phyloP scores from a whole-genome alignment of 2,888 invertebrate species.

The Polydrusus pterygomalis region DNA sequence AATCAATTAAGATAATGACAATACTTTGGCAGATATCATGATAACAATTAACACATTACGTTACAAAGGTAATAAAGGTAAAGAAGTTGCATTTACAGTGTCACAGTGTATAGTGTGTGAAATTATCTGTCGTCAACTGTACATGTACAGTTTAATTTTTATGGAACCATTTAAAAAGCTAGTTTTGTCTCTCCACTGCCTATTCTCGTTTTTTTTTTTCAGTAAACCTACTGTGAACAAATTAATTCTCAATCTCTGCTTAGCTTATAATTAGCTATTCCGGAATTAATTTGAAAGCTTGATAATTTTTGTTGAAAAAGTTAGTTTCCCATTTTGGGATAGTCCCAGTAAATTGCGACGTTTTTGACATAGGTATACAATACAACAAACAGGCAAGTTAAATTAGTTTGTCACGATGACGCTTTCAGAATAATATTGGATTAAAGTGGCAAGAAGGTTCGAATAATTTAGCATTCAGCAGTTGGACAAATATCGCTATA shows the following conservation, averaged over 20 bases:
- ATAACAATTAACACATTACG: too few relatives aligned
- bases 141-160: too few relatives aligned
- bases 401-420: constrained; percentile 3
- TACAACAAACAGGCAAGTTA: constrained; percentile 11
- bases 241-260: not conserved
- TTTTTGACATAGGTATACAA: constrained; percentile 21
- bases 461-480: not conserved
- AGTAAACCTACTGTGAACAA: not conserved
- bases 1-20: too few relatives aligned
- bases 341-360: constrained; percentile 3
- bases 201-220: too few relatives aligned
- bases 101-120: too few relatives aligned
- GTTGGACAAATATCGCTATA: not conserved
- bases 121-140: too few relatives aligned
- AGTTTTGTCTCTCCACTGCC: too few relatives aligned
- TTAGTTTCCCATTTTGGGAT: not conserved
- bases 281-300: not conserved
- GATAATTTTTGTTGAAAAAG: not conserved
- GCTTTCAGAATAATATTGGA: not conserved
- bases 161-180: too few relatives aligned
- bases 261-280: not conserved
- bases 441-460: not conserved
- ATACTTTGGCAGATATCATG: too few relatives aligned
- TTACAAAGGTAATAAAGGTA: too few relatives aligned
- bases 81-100: too few relatives aligned